Percentiles rank a stretch among this genome's conserved stretches.
Evolutionary conservation across 2,797 vertebrate genomes (phyloP).

Genomic region (Zalophus californianus): DNA sequence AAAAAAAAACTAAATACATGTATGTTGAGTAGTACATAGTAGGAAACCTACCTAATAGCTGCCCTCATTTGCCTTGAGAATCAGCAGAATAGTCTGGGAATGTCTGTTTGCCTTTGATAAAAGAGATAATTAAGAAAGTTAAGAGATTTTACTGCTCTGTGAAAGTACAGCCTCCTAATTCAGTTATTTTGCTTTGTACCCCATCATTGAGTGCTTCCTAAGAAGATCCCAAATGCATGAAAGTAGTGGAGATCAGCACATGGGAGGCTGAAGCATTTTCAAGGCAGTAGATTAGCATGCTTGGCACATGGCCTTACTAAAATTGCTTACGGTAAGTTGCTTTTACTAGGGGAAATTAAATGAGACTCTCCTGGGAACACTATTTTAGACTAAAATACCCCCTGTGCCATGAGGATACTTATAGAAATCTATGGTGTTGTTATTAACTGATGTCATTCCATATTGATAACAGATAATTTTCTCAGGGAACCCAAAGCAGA

Average conservation of each 20-base stretch:
- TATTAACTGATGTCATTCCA: background rate
- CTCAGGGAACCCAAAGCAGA: background rate
- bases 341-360: constrained; percentile 53
- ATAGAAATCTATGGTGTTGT: background rate
- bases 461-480: background rate
- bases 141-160: background rate
- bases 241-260: background rate
- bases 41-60: background rate
- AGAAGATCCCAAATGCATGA: background rate
- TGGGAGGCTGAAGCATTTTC: background rate
- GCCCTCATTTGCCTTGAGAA: background rate
- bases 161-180: background rate
- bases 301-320: background rate
- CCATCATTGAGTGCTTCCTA: background rate
- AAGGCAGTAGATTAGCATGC: background rate
- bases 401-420: background rate
- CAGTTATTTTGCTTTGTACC: background rate
- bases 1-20: background rate
- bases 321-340: background rate
- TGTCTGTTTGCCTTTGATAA: background rate
- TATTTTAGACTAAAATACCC: background rate
- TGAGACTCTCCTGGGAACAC: background rate
- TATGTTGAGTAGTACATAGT: background rate
- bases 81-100: background rate
- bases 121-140: background rate